A percentile compares a stretch with the other conserved stretches of the same genome.
phyloP scores from a whole-genome alignment of 2,113 vertebrate species.

The Epinephelus moara region DNA sequence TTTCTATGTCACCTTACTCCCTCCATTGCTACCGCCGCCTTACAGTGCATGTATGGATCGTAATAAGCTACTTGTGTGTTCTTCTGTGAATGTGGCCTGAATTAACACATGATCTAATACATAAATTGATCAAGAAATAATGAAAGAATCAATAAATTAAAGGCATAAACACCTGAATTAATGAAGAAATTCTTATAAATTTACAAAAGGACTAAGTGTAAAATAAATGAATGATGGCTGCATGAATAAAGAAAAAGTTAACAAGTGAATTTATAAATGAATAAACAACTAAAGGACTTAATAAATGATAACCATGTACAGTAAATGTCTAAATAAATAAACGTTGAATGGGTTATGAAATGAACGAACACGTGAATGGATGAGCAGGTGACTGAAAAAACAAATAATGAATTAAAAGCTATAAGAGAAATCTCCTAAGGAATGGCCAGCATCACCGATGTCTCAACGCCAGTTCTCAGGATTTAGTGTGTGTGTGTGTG shows the following conservation, averaged over 20 bases:
- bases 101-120: not conserved
- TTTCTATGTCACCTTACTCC: too few species aligned
- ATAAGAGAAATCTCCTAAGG: not conserved
- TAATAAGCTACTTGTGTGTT: too few species aligned
- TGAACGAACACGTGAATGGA: not conserved
- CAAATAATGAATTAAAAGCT: not conserved
- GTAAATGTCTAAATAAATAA: not conserved
- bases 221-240: not conserved
- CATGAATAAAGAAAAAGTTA: not conserved
- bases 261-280: not conserved
- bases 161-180: not conserved
- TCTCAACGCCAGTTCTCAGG: slow-evolving; percentile 1
- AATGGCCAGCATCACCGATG: not conserved
- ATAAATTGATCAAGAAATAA: too few species aligned
- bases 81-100: not conserved
- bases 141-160: not conserved
- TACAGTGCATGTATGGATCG: too few species aligned
- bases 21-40: too few species aligned
- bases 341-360: not conserved
- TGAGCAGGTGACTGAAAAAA: not conserved
- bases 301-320: not conserved
- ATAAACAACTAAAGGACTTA: not conserved
- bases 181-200: not conserved
- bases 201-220: not conserved
- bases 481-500: slow-evolving; percentile 1